Evolutionary conservation across 2,888 invertebrate genomes (phyloP).

Genomic region (Amblyteles armatorius): DNA sequence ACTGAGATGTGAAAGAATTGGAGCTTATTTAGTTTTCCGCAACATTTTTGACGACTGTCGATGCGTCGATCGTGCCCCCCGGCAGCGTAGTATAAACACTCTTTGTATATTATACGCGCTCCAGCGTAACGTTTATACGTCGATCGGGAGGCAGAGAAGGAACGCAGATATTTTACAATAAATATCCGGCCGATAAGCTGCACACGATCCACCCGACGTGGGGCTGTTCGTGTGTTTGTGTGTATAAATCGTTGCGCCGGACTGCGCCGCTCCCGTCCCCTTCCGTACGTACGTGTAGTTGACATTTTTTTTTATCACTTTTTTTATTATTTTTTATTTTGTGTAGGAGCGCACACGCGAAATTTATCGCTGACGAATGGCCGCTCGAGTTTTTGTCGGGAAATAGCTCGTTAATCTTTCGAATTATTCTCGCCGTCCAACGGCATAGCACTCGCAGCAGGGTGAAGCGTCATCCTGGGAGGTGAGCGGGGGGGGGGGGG

Average conservation of each 20-base stretch:
- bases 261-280: conserved; percentile 70
- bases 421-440: conserved; percentile 80
- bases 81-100: neutral
- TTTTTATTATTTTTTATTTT: conserved; percentile 74
- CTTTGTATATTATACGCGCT: conserved; percentile 1
- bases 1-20: conserved; percentile 14
- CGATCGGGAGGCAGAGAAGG: conserved; percentile 64
- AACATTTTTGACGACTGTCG: conserved; percentile 64
- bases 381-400: conserved; percentile 76
- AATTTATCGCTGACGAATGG: conserved; percentile 82
- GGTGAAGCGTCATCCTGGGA: conserved; percentile 12
- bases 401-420: conserved; percentile 82
- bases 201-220: conserved; percentile 73
- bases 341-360: conserved; percentile 74
- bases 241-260: conserved; percentile 47
- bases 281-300: conserved; percentile 31
- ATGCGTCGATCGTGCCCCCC: conserved; percentile 39
- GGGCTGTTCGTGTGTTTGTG: neutral
- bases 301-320: conserved; percentile 11
- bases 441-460: conserved; percentile 69
- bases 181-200: conserved; percentile 81
- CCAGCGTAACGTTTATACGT: conserved; percentile 43
- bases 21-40: conserved; percentile 72
- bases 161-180: conserved; percentile 81
- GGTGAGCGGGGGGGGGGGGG: neutral